Percentiles rank a stretch among this genome's conserved stretches.
Conservation (phyloP, 2,888 invertebrate genomes). For the Dasysyrphus albostriatus region DNA sequence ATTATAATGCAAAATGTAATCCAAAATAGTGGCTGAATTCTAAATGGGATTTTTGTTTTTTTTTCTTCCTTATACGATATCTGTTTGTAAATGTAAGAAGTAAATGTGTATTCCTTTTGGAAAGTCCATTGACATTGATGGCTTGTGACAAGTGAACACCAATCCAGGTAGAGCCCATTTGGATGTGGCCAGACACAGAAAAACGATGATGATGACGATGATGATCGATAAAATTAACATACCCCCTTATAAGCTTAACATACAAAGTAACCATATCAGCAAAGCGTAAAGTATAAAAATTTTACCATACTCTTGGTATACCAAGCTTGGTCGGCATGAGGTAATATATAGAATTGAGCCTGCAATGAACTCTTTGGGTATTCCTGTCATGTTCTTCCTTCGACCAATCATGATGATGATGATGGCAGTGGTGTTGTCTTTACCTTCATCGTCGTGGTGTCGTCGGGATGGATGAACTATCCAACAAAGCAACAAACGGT, state of each 20-base stretch:
- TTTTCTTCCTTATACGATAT: neutral
- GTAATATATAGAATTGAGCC: conserved; percentile 58
- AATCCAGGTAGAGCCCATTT: conserved; percentile 43
- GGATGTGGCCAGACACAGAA: conserved; percentile 31
- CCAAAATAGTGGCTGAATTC: conserved; percentile 35
- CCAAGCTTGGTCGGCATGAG: conserved; percentile 23
- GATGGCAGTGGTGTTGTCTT: conserved; percentile 1
- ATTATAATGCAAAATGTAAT: conserved; percentile 30
- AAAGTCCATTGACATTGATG: conserved; percentile 75
- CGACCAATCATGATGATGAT: conserved; percentile 25
- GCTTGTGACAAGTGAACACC: conserved; percentile 71
- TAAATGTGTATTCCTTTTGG: conserved; percentile 38
- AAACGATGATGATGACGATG: conserved; percentile 16
- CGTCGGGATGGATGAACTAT: conserved; percentile 41
- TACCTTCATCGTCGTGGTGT: neutral
- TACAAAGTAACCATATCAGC: conserved; percentile 35
- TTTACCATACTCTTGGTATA: neutral
- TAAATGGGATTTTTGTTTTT: conserved; percentile 12
- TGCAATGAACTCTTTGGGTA: conserved; percentile 63
- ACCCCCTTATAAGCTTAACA: conserved; percentile 31
- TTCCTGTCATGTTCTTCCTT: conserved; percentile 71
- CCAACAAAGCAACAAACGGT: conserved; percentile 53
- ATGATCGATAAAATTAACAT: conserved; percentile 63
- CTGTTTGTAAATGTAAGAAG: neutral
- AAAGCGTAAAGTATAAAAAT: conserved; percentile 1